Base-by-base conservation (phyloP, 2,113 vertebrate genomes). In the Capreolus pygargus region DNA sequence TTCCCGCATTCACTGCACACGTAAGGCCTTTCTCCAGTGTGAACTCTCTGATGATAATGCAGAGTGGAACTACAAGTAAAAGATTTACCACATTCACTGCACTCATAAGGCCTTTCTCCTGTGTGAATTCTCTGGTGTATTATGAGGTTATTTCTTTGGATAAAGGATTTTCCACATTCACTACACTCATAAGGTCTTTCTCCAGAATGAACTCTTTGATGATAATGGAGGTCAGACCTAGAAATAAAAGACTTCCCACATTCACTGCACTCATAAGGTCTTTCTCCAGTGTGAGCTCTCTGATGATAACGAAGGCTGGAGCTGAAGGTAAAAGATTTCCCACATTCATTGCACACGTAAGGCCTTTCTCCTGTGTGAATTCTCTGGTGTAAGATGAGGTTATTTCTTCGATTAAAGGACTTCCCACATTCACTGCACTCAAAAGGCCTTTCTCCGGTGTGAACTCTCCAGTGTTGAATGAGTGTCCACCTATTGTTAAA, bases 401-500 rank as follows among this genome's bases (percentile, higher is more conserved):
- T 54, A 88, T 25, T 50, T 50, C 81, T 84, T 55, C 81, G 52
- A 55, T 88, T 88, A 54, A 88, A 88, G 7, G 33, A 89, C 70
- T 89, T 74, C 11, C 87, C 85, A 86, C 85, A 86, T 47, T 86
- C 57, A 64, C 43, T 86, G 43, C 85, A 86, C 58, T 47, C 43
- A 4, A 55, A 89, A 76, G 87, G 87, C 60, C 95, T 96, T 85
- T 86, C 94, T n/a, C 95, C 89, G 4, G 86, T 97, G 74, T 95
- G 90, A 50, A 60, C 83, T 58, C 83, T 84, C 81, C 81, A 84
- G 52, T 84, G 81, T 9, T 84, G 81, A 39, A 84, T 84, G 21
- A 84, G 81, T 39, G 81, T 84, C 81, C 81, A 84, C 81, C 81
- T 55, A 55, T 84, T 84, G 23, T 88, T 88, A 70, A 88, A 88